Evolutionary conservation across 2,113 vertebrate species (phyloP).

Genomic region (Bambusicola thoracicus): DNA sequence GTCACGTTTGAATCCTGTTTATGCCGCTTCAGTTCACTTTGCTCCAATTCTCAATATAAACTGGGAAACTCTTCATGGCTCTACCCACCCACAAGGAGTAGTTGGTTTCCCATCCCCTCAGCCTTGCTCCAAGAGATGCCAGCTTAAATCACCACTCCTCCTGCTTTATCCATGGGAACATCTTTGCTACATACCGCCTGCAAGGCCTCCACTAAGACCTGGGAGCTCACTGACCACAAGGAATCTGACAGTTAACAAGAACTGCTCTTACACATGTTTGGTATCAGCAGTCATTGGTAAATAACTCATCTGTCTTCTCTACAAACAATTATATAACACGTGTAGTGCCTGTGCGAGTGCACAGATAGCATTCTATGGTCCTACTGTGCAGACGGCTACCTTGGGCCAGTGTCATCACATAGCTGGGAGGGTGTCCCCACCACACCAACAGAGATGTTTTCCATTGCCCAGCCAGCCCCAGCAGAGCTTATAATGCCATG

Average conservation of each 20-base stretch:
- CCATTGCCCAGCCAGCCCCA: not conserved
- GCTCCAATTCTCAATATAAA: not conserved
- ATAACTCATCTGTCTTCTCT: not conserved
- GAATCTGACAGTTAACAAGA: not conserved
- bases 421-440: not conserved
- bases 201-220: not conserved
- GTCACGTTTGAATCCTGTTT: not conserved
- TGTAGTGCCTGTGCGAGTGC: not conserved
- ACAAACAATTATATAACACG: not conserved
- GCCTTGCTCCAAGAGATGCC: not conserved
- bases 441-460: not conserved
- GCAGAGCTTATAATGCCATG: conserved; percentile 19
- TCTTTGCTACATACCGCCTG: not conserved
- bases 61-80: not conserved
- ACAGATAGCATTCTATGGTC: not conserved
- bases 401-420: not conserved
- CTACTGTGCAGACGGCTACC: not conserved
- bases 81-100: not conserved
- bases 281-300: not conserved
- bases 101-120: not conserved
- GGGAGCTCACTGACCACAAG: not conserved
- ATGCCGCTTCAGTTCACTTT: not conserved
- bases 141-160: not conserved
- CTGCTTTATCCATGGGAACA: not conserved
- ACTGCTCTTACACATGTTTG: not conserved